A percentile compares a stretch with the other conserved stretches of the same genome.
phyloP scores from a whole-genome alignment of 2,888 invertebrate genomes.

The Ptycholaimellus sp. region DNA sequence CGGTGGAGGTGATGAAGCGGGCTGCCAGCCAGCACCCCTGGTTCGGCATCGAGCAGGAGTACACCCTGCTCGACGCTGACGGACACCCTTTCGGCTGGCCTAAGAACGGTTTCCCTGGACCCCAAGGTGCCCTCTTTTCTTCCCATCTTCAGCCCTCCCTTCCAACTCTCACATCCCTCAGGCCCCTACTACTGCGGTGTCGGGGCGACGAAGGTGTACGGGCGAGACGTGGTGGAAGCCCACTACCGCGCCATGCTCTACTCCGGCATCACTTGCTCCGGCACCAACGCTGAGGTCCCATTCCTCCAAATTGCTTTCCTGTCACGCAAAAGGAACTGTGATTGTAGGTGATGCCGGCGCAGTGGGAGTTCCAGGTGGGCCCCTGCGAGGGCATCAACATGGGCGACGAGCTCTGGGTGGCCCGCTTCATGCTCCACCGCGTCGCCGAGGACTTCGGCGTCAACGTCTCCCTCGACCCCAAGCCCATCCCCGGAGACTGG shows the following conservation, averaged over 20 bases:
- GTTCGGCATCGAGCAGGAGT: constrained; percentile 35
- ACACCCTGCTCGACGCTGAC: constrained; percentile 29
- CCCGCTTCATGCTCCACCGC: constrained; percentile 31
- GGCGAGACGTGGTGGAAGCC: constrained; percentile 76
- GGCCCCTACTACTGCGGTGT: constrained; percentile 96
- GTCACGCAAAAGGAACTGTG: too few species aligned
- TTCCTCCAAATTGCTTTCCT: too few species aligned
- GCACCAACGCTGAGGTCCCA: constrained; percentile 94
- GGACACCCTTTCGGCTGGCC: constrained; percentile 20
- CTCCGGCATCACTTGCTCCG: constrained; percentile 70
- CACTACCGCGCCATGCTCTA: constrained; percentile 79
- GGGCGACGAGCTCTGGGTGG: constrained; percentile 34
- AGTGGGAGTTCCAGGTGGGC: constrained; percentile 28
- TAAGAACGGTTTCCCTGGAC: constrained; percentile 10
- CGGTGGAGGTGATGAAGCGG: not conserved
- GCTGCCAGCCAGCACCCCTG: constrained; percentile 14
- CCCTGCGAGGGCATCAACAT: constrained; percentile 32
- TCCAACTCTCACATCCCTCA: constrained; percentile 5
- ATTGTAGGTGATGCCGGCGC: not conserved
- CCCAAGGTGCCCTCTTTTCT: constrained; percentile 7
- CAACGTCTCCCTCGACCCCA: constrained; percentile 31
- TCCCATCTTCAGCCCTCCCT: too few species aligned
- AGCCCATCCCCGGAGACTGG: constrained; percentile 47
- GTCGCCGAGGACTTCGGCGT: constrained; percentile 34
- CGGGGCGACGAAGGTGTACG: constrained; percentile 74